Base-by-base conservation (phyloP, 92 coral and sea anemone species). In the Virgularia gustaviana region DNA sequence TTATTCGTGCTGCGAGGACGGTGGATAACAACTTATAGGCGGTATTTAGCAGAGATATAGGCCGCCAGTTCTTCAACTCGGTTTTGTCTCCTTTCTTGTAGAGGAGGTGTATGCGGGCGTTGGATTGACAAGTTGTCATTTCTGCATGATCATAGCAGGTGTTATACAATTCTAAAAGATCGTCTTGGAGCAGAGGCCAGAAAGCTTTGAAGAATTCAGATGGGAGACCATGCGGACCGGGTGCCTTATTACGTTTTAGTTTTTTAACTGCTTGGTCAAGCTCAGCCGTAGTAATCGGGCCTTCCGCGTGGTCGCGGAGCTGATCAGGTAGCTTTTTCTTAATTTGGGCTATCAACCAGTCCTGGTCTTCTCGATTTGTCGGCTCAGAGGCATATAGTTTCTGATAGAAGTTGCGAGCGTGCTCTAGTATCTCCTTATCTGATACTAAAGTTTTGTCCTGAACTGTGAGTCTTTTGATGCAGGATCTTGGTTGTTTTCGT, bases 271-370 rank as follows among this genome's bases (percentile, higher is more conserved):
- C 47, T n/a, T 41, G 9, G 47, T 41, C 9, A n/a, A n/a, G n/a
- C n/a, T n/a, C n/a, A n/a, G n/a, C n/a, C n/a, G n/a, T n/a, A n/a
- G n/a, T n/a, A n/a, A n/a, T n/a, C n/a, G n/a, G n/a, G n/a, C n/a
- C n/a, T n/a, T n/a, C n/a, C n/a, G n/a, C n/a, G n/a, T n/a, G 47
- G 47, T 41, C n/a, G 47, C 47, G 9, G 47, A 41, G 47, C 47
- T 41, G 47, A 41, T 41, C 24, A 22, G 49, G 0, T 39, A 73
- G 55, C 0, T 44, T 3, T 16, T 23, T 24, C 6, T 74, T 70
- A 0, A 74, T 41, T 35, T 59, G 79, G 18, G 56, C 34, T 27
- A 74, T 5, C 2, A 74, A 57, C 79, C 79, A 74, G 27, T 74
- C 73, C 23, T 74, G 68, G 29, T 49, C n/a, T 10, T 25, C 32